phyloP scores from a whole-genome alignment of 2,797 vertebrate species.

The Vireo griseus region DNA sequence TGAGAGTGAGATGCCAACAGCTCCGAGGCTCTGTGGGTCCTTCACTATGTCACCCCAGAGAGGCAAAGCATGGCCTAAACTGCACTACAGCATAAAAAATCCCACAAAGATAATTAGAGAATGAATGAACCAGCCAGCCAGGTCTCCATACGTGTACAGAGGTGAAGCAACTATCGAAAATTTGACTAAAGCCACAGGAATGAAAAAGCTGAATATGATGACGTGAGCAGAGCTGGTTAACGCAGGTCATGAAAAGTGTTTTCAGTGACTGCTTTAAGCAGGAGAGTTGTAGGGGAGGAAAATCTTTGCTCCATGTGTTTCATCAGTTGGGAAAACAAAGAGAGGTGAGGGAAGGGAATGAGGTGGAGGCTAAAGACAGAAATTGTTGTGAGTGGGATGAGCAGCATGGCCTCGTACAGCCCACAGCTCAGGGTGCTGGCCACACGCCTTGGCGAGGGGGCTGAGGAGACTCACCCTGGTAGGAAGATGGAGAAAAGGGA shows the following conservation, averaged over 20 bases:
- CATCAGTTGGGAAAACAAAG: neutral
- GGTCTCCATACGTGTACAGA: rapidly evolving
- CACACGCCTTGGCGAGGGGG: neutral
- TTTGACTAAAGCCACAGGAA: neutral
- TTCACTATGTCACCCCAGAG: neutral
- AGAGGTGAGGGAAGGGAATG: neutral
- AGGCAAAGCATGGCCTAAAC: neutral
- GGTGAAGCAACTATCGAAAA: neutral
- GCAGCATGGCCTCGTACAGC: rapidly evolving
- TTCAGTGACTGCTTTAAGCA: neutral
- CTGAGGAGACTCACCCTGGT: neutral
- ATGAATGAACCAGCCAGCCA: neutral
- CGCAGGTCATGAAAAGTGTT: neutral
- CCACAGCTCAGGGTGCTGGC: neutral
- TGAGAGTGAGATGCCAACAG: neutral
- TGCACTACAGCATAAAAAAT: neutral
- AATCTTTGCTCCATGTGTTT: neutral
- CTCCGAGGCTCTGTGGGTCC: neutral
- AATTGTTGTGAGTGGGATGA: neutral
- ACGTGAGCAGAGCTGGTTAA: neutral
- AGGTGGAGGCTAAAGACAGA: neutral
- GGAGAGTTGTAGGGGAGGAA: neutral
- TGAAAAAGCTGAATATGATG: neutral
- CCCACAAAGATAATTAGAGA: neutral
- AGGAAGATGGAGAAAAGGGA: neutral